Evolutionary conservation across 2,113 vertebrate species (phyloP), one percentile per base, ranked within the genome.

Genomic region (Pyrgilauda ruficollis): DNA sequence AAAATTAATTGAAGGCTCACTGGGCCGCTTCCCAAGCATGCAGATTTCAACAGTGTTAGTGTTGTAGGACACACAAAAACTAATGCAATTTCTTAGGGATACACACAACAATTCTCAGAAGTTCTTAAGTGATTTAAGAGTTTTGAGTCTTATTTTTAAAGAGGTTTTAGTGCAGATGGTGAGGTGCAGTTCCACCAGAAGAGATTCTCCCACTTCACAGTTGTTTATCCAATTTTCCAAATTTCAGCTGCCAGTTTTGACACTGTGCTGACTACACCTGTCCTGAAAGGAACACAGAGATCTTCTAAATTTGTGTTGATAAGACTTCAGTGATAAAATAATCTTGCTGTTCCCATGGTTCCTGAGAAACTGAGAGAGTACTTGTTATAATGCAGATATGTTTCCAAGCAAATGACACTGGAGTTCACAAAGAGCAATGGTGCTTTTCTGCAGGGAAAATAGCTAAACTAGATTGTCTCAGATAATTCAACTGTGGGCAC

Each of bases 331-430:
- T n/a, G 87, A 94, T 80, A 90, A 95, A 93, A 93, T 74, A 78
- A 90, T 89, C 73, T 93, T 46, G 62, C 84, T 78, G 94, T 93
- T 96, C 90, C 93, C 92, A 90, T 95, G 96, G 92, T 43, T 96
- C 89, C 93, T 92, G 92, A 89, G 88, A 94, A 95, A 72, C 85
- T 17, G 82, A 61, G 56, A 74, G 66, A 53, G 61, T 33, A 87
- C 83, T 92, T 88, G 80, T 84, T 90, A 93, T 15, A 87, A 75
- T 31, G 77, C 76, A 94, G 83, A 46, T 80, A 53, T n/a, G 39
- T 82, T 97, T 91, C 79, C 83, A 92, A 94, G 88, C 80, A 94
- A 64, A 87, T 46, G 87, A 82, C 58, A 59, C 15, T 22, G 28
- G 59, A 64, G 72, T 78, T 67, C 89, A 86, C 61, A 73, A 43